These are phyloP conservation scores for Carollia perspicillata DNA, from an alignment of 2,113 vertebrate species.

Conservation along the genomic window DNA sequence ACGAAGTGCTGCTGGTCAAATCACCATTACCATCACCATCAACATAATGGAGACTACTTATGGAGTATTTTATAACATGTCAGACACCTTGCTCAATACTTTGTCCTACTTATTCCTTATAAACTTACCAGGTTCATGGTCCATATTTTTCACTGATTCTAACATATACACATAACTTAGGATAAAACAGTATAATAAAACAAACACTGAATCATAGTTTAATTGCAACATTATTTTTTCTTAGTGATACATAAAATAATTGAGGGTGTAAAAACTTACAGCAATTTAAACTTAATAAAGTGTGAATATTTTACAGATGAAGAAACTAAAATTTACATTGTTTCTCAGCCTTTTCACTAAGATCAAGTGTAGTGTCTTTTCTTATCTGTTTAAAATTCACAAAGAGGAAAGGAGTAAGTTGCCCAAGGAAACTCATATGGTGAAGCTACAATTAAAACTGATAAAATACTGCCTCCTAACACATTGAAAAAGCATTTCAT, in stretches of 20 bases:
- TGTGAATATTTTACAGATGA: background rate
- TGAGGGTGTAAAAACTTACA: background rate
- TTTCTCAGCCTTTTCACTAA: too few species aligned
- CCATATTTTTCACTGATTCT: slow-evolving; percentile 1
- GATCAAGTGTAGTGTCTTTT: too few species aligned
- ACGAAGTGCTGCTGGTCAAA: slow-evolving; percentile 38
- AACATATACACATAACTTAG: background rate
- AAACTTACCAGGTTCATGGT: background rate
- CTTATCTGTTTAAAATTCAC: background rate
- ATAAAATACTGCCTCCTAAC: slow-evolving; percentile 15
- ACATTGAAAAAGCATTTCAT: background rate
- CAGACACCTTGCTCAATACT: background rate
- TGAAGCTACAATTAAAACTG: slow-evolving; percentile 33
- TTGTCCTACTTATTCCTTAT: background rate
- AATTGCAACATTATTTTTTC: slow-evolving; percentile 15
- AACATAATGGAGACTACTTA: background rate
- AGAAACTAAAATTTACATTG: slow-evolving; percentile 25
- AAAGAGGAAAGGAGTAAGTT: slow-evolving; percentile 37
- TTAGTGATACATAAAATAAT: slow-evolving; percentile 23
- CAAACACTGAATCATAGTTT: background rate
- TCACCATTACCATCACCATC: background rate
- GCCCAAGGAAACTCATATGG: background rate
- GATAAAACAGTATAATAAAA: background rate
- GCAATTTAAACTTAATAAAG: background rate
- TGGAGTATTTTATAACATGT: background rate